Percentiles rank a stretch among this genome's conserved stretches.
These are phyloP conservation scores for Epizoanthus stellaris DNA, from an alignment of 92 coral and sea anemone species.

Conservation along the genomic window DNA sequence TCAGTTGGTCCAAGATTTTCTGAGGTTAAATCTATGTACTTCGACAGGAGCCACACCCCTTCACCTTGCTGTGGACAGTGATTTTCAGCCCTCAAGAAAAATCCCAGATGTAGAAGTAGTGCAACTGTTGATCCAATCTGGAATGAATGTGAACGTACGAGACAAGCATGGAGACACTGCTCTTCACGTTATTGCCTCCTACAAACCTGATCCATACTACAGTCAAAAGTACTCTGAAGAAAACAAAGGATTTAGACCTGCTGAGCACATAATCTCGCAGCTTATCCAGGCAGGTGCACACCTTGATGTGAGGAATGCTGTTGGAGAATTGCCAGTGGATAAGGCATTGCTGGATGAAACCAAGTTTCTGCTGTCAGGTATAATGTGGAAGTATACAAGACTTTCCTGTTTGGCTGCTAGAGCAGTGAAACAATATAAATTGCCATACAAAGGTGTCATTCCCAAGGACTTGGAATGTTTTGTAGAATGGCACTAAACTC, in stretches of 20 bases:
- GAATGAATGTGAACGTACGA: constrained; percentile 39
- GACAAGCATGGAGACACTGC: constrained; percentile 54
- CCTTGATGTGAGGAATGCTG: constrained; percentile 36
- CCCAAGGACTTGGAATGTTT: constrained; percentile 28
- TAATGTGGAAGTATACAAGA: constrained; percentile 28
- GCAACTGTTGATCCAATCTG: constrained; percentile 45
- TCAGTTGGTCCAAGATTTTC: constrained; percentile 37
- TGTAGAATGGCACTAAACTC: constrained; percentile 16
- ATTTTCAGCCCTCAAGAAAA: constrained; percentile 35
- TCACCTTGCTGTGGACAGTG: constrained; percentile 55
- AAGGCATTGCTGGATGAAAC: constrained; percentile 52
- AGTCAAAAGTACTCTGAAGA: constrained; percentile 49
- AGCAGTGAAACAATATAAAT: constrained; percentile 14
- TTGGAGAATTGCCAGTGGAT: constrained; percentile 59
- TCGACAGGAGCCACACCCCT: constrained; percentile 49
- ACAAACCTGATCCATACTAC: constrained; percentile 37
- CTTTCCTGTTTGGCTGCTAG: constrained; percentile 36
- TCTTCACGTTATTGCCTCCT: constrained; percentile 56
- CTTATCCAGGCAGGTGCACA: constrained; percentile 56
- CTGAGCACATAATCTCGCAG: constrained; percentile 30
- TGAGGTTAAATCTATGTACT: constrained; percentile 40
- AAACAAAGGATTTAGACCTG: constrained; percentile 33
- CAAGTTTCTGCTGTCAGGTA: constrained; percentile 27
- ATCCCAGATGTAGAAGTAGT: constrained; percentile 60
- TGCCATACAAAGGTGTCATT: constrained; percentile 9